Conservation (phyloP, 2,113 vertebrate species). For the Apus apus region DNA sequence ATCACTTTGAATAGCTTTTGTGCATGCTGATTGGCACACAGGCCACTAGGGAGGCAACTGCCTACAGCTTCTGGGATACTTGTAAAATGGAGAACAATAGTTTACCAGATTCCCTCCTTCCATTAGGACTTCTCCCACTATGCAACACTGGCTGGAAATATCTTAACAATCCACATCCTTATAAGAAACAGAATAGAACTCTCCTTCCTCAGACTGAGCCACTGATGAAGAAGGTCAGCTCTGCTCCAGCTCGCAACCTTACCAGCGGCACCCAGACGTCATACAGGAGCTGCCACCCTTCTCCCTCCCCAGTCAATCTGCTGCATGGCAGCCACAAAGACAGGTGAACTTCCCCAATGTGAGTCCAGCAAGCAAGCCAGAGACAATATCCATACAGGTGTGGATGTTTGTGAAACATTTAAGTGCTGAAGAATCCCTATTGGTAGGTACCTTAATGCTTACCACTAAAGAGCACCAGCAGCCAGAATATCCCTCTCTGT, state of each 20-base stretch:
- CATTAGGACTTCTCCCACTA: background rate
- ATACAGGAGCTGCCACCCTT: rapidly evolving
- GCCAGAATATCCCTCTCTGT: background rate
- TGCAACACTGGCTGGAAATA: background rate
- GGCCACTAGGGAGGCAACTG: background rate
- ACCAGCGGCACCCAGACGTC: background rate
- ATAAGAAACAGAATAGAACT: background rate
- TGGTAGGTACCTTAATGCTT: rapidly evolving
- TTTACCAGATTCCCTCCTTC: background rate
- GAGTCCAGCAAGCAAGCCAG: background rate
- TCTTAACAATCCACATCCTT: background rate
- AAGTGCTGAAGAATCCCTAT: background rate
- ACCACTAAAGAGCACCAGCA: rapidly evolving
- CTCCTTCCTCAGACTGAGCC: background rate
- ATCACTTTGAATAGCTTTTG: background rate
- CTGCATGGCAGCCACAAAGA: rapidly evolving
- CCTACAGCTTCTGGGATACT: background rate
- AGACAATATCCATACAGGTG: rapidly evolving
- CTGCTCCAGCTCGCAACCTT: background rate
- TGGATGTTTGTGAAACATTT: background rate
- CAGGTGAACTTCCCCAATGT: rapidly evolving
- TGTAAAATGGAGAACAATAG: background rate
- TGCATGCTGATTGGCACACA: background rate
- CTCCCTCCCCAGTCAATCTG: background rate
- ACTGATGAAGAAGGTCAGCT: background rate